These are phyloP conservation scores for Telmatherina bonti DNA, from an alignment of 2,797 vertebrate species.

Conservation along the genomic window DNA sequence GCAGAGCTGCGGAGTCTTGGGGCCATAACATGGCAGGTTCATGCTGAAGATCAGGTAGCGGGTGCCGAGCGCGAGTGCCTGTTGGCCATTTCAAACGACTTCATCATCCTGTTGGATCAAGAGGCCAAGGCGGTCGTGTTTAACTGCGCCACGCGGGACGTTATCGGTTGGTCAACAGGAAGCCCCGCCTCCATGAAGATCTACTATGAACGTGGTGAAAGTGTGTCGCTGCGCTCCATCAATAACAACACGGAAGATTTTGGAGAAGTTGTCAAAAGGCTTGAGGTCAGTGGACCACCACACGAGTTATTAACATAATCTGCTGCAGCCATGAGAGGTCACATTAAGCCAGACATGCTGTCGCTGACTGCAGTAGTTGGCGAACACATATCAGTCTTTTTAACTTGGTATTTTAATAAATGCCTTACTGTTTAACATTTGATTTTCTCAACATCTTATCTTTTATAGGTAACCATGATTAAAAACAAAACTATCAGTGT, in stretches of 20 bases:
- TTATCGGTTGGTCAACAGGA: conserved; percentile 95
- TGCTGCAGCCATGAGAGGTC: conserved; percentile 28
- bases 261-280: conserved; percentile 93
- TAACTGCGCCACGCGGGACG: conserved; percentile 94
- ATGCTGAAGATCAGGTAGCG: conserved; percentile 92
- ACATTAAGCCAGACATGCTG: not conserved
- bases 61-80: conserved; percentile 93
- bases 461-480: not conserved
- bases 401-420: not conserved
- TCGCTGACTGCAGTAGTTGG: conserved; percentile 21
- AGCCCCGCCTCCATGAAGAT: conserved; percentile 93
- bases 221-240: conserved; percentile 93
- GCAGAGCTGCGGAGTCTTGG: conserved; percentile 93
- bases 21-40: conserved; percentile 92
- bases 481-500: not conserved
- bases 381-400: not conserved
- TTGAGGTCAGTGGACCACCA: conserved; percentile 88
- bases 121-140: conserved; percentile 94
- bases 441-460: not conserved
- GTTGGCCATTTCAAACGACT: conserved; percentile 93
- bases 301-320: conserved; percentile 43
- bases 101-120: conserved; percentile 92
- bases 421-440: conserved; percentile 1
- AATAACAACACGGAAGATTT: conserved; percentile 93
- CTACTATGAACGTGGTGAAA: conserved; percentile 96